A percentile compares a stretch with the other conserved stretches of the same genome.
Evolutionary conservation across 2,113 vertebrate genomes (phyloP).

Genomic region (Atlantisia rogersi): DNA sequence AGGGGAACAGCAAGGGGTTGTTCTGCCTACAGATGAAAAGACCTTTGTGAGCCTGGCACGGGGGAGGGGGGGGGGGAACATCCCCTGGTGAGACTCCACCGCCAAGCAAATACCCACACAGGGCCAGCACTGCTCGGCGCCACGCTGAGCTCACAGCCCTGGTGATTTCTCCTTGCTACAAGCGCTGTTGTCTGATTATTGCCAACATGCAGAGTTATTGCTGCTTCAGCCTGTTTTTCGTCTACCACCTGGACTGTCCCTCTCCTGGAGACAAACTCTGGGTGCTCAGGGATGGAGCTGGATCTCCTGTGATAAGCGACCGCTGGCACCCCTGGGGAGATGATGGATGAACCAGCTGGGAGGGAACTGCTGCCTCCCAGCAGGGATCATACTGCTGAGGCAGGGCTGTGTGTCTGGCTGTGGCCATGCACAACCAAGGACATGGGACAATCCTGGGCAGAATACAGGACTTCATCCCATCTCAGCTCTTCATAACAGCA

Average conservation of each 20-base stretch:
- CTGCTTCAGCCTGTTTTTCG: background rate
- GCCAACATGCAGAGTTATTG: background rate
- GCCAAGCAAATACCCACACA: rapidly evolving
- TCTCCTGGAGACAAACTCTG: background rate
- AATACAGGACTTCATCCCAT: background rate
- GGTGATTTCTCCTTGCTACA: too few species aligned
- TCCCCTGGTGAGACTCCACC: background rate
- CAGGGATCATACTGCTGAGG: background rate
- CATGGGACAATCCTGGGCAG: rapidly evolving
- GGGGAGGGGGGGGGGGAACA: background rate
- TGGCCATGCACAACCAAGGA: rapidly evolving
- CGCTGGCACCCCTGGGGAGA: too few species aligned
- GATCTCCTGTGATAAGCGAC: too few species aligned
- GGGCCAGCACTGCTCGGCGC: too few species aligned
- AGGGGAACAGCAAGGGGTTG: rapidly evolving
- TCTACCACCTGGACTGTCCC: rapidly evolving
- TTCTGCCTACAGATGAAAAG: background rate
- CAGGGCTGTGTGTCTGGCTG: rapidly evolving
- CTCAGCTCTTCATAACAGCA: background rate
- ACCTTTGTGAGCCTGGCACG: background rate
- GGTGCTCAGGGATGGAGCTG: background rate
- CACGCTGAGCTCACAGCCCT: background rate
- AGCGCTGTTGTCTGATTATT: background rate
- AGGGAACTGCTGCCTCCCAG: background rate
- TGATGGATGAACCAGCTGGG: background rate